Evolutionary conservation across 2,888 invertebrate species (phyloP).

Genomic region (Therioaphis trifolii): DNA sequence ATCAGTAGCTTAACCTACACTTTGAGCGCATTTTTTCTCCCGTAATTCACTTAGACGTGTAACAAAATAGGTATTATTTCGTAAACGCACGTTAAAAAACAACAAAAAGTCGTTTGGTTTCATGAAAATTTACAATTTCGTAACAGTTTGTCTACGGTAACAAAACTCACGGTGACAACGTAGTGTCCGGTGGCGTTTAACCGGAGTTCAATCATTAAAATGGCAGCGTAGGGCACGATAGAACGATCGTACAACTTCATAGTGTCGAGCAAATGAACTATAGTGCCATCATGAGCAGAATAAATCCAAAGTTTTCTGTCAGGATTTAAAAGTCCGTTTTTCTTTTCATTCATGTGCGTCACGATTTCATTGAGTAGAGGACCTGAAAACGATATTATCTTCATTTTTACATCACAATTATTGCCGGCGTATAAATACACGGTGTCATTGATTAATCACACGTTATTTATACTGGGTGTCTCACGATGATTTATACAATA

Average conservation of each 20-base stretch:
- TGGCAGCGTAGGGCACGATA: constrained; percentile 76
- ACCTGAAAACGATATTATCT: constrained; percentile 66
- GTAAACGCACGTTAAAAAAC: too few relatives aligned
- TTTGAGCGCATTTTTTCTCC: too few relatives aligned
- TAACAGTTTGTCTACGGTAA: too few relatives aligned
- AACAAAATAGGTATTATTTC: too few relatives aligned
- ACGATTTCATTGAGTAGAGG: constrained; percentile 65
- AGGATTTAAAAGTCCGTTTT: constrained; percentile 55
- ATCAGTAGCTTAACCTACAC: too few relatives aligned
- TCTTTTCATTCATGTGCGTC: constrained; percentile 56
- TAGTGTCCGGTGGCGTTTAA: constrained; percentile 71
- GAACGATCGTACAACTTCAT: constrained; percentile 76
- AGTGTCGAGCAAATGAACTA: constrained; percentile 75
- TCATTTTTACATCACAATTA: not conserved
- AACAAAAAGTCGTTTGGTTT: too few relatives aligned
- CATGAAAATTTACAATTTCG: too few relatives aligned
- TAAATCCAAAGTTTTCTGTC: constrained; percentile 76
- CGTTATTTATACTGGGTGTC: too few relatives aligned
- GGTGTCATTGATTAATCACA: too few relatives aligned
- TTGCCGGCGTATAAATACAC: too few relatives aligned
- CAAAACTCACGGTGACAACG: constrained; percentile 71
- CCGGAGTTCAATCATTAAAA: constrained; percentile 76
- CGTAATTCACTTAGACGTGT: too few relatives aligned
- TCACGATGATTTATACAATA: too few relatives aligned
- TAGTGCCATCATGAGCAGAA: constrained; percentile 80